A percentile compares a stretch with the other conserved stretches of the same genome.
Evolutionary conservation across 2,113 vertebrate genomes (phyloP).

Genomic region (Amia ocellicauda): DNA sequence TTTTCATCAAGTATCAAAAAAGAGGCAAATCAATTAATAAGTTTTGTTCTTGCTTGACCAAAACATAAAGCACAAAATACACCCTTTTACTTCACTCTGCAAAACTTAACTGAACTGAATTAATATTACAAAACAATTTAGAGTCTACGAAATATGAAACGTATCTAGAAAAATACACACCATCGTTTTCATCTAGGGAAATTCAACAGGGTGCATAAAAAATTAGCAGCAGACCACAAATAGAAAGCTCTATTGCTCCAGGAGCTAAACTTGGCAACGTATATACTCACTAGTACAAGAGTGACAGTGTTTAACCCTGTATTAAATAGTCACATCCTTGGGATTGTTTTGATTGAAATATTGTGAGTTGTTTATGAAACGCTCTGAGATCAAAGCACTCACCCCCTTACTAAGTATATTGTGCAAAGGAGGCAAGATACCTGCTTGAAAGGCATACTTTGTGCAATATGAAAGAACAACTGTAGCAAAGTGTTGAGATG

Average conservation of each 20-base stretch:
- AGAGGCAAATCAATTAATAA: background rate
- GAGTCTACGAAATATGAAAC: too few species aligned
- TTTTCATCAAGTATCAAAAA: too few species aligned
- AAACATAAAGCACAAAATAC: background rate
- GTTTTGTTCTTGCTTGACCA: background rate
- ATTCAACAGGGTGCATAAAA: slow-evolving; percentile 18
- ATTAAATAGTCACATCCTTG: background rate
- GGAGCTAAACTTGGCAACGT: slow-evolving; percentile 6
- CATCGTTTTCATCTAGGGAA: slow-evolving; percentile 1
- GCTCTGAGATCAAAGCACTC: background rate
- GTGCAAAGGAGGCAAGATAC: background rate
- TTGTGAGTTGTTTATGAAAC: slow-evolving; percentile 6
- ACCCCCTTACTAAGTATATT: background rate
- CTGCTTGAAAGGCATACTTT: background rate
- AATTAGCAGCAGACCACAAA: slow-evolving; percentile 25
- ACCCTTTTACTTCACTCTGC: too few species aligned
- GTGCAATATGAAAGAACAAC: background rate
- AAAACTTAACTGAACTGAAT: too few species aligned
- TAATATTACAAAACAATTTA: too few species aligned
- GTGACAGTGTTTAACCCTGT: slow-evolving; percentile 1
- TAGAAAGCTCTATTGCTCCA: slow-evolving; percentile 7
- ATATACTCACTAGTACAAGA: background rate
- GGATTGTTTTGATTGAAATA: background rate
- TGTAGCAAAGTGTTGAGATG: background rate
- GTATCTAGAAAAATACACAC: too few species aligned